Base-by-base conservation (phyloP, 2,888 invertebrate genomes). In the Hetaerina titia region DNA sequence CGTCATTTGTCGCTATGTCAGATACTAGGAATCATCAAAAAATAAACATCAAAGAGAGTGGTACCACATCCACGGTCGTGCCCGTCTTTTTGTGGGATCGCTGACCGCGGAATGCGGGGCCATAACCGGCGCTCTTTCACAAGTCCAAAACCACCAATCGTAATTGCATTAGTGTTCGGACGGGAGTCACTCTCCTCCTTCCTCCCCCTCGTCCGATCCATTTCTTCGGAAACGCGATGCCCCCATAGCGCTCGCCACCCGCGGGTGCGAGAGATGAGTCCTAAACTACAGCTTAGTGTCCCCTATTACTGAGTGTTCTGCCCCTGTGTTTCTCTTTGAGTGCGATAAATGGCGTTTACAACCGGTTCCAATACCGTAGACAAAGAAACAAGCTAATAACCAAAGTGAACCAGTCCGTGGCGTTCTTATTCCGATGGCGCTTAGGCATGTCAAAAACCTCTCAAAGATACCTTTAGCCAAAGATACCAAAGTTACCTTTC, bases 111-210 rank as follows among this genome's bases (percentile, higher is more conserved):
- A 81, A 81, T 81, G 25, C 31, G 81, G 81, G 2, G 81, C 31
- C 81, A 81, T 81, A 81, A 81, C 81, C 81, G 81, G 25, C 31
- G n/a, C 81, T 81, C 31, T 81, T 69, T 81, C 31, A 25, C 25
- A 25, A n/a, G 31, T 25, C 31, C n/a, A 25, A 81, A 31, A 81
- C 81, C 81, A 31, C 9, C 81, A 31, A 25, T 81, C 81, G 31
- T 81, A 81, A 81, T 81, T 31, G 81, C 81, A 81, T 81, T 31
- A 31, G 25, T 81, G 81, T n/a, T 69, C 69, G 25, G 13, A 25
- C 81, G 81, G 11, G 25, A 9, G 81, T 13, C 25, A 31, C 22
- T 8, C n/a, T 31, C 81, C 81, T 25, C 69, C 69, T n/a, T 11
- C 81, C 11, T 4, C 9, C 31, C 45, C 45, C 45, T 45, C 45